Conservation (phyloP, 2,113 vertebrate species). For the Felis chaus region DNA sequence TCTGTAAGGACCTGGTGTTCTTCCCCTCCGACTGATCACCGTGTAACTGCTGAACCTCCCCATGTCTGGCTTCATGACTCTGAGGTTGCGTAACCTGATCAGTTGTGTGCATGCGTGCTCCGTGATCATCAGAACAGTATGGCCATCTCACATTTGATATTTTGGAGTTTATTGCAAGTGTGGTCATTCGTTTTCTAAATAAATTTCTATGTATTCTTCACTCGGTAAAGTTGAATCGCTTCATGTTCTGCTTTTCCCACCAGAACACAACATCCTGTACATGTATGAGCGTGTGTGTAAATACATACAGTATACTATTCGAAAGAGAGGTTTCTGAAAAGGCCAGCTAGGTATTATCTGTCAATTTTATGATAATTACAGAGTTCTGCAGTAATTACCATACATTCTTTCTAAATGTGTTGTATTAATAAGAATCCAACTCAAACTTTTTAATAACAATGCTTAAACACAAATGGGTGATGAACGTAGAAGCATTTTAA, state of each 20-base stretch:
- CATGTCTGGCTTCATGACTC: not conserved
- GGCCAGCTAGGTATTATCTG: conserved; percentile 17
- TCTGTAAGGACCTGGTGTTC: not conserved
- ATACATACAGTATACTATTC: not conserved
- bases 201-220: conserved; percentile 36
- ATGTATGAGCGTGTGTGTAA: not conserved
- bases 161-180: not conserved
- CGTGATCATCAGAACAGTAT: not conserved
- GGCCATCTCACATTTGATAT: not conserved
- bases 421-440: not conserved
- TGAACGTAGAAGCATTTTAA: not conserved
- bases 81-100: not conserved
- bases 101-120: not conserved
- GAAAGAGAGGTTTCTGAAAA: conserved; percentile 8
- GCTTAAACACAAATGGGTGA: conserved; percentile 54
- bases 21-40: too few relatives aligned
- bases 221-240: conserved; percentile 5
- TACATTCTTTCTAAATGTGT: conserved; percentile 15
- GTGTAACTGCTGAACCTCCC: not conserved
- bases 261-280: not conserved
- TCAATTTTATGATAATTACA: conserved; percentile 17
- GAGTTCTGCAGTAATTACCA: not conserved
- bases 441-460: not conserved
- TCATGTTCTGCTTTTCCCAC: not conserved
- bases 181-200: conserved; percentile 35